Evolutionary conservation across 2,113 vertebrate genomes (phyloP), one percentile per base, ranked within the genome.

Genomic region (Leptodactylus fuscus): DNA sequence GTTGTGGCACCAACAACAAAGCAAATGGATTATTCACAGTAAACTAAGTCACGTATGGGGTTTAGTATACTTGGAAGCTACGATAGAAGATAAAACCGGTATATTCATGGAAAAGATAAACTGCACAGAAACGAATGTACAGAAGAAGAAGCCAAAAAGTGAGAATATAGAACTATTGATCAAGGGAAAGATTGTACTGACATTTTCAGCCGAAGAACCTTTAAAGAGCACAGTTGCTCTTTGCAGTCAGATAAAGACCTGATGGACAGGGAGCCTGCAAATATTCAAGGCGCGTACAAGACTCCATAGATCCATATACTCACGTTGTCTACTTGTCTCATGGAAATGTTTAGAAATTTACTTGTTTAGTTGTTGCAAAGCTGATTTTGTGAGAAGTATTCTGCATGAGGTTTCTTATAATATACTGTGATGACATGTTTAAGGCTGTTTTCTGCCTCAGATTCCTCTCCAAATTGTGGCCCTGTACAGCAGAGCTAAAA

Each of bases 121-220:
- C 69, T 60, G 44, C 81, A 34, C 36, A 58, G 70, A 74, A 24
- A 36, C 46, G 32, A 82, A 55, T 29, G 51, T 58, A 60, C 69
- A 46, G 51, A 74, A 46, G 49, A n/a, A 73, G 46, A 82, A 22
- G 81, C 48, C 55, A 53, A 27, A 82, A 82, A 73, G 70, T 82
- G 36, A 74, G 51, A 82, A 73, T 73, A 83, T 22, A 83, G 69
- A 58, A 83, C 81, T 83, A 83, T 83, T 74, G 81, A 83, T 73
- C 71, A 53, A 74, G 81, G 77, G 34, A 60, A 55, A 74, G 81
- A 74, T 83, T 73, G 70, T 53, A 60, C 70, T 83, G 81, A 83
- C 70, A 83, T 83, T 83, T 83, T 44, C 49, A 55, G 77, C 36
- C 53, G 55, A 80, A 80, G 77, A 80, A 80, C 53, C 77, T 80